A percentile compares a stretch with the other conserved stretches of the same genome.
Conservation (phyloP, 2,113 vertebrate species). For the Callionymus lyra region DNA sequence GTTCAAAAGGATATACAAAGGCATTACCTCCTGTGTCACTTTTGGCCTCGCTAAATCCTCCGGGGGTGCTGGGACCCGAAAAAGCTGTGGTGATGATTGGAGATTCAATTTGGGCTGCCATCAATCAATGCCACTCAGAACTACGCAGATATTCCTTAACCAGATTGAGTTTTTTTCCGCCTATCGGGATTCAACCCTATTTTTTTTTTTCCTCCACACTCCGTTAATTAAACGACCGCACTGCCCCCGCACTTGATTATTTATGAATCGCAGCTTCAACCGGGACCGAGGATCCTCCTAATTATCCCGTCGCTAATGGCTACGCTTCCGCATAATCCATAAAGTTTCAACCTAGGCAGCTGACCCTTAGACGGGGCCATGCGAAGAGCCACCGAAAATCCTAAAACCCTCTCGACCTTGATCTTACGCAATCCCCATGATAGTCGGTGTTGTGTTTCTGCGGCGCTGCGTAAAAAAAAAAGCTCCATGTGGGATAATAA, state of each 20-base stretch:
- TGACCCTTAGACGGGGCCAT: constrained; percentile 16
- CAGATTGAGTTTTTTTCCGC: constrained; percentile 38
- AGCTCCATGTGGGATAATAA: constrained; percentile 49
- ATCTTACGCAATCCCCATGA: constrained; percentile 29
- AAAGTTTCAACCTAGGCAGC: constrained; percentile 26
- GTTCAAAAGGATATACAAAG: constrained; percentile 41
- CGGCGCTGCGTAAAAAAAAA: constrained; percentile 48
- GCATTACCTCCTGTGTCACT: constrained; percentile 38
- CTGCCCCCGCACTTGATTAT: constrained; percentile 66
- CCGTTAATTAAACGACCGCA: constrained; percentile 66
- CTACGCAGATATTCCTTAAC: constrained; percentile 40
- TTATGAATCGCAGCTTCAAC: constrained; percentile 65
- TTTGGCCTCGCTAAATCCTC: constrained; percentile 50
- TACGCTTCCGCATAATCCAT: constrained; percentile 51
- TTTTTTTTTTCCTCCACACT: constrained; percentile 54
- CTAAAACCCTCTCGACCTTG: constrained; percentile 48
- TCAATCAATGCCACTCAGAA: constrained; percentile 63
- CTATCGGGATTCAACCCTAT: constrained; percentile 52
- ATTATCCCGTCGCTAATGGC: constrained; percentile 63
- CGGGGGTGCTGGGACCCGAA: constrained; percentile 41
- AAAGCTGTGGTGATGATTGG: constrained; percentile 66
- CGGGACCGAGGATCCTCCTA: constrained; percentile 43
- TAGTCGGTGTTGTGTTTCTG: constrained; percentile 45
- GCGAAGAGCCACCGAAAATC: constrained; percentile 19
- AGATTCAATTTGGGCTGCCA: constrained; percentile 68